Evolutionary conservation across 2,888 invertebrate genomes (phyloP).

Genomic region (Halictus quadricinctus): DNA sequence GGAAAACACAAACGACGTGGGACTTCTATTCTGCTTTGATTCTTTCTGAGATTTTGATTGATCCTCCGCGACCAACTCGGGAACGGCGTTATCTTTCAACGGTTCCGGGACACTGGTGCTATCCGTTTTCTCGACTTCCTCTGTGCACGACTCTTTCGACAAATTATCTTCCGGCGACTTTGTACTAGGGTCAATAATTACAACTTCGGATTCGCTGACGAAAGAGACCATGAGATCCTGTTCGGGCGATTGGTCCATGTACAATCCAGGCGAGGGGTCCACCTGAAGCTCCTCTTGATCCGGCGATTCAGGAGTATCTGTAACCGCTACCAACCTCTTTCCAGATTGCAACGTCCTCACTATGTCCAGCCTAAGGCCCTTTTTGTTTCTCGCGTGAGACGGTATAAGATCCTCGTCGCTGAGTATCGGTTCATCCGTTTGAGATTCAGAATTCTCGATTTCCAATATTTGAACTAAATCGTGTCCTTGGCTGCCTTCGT

Average conservation of each 20-base stretch:
- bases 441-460: slow-evolving; percentile 76
- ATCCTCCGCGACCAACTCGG: slow-evolving; percentile 59
- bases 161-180: slow-evolving; percentile 87
- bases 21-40: slow-evolving; percentile 61
- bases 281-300: slow-evolving; percentile 83
- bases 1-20: slow-evolving; percentile 64
- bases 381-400: slow-evolving; percentile 75
- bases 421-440: slow-evolving; percentile 71
- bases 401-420: slow-evolving; percentile 77
- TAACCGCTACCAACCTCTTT: slow-evolving; percentile 81
- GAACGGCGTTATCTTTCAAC: slow-evolving; percentile 71
- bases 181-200: slow-evolving; percentile 85
- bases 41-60: slow-evolving; percentile 66
- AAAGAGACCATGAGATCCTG: slow-evolving; percentile 82
- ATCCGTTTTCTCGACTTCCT: slow-evolving; percentile 67
- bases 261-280: slow-evolving; percentile 82
- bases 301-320: slow-evolving; percentile 84
- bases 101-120: slow-evolving; percentile 35
- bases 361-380: slow-evolving; percentile 76
- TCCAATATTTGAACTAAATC: slow-evolving; percentile 81
- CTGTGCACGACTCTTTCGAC: slow-evolving; percentile 80
- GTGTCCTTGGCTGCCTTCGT: slow-evolving; percentile 77
- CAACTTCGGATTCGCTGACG: slow-evolving; percentile 85
- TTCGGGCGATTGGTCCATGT: slow-evolving; percentile 81
- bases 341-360: slow-evolving; percentile 81